Conservation (phyloP, 2,113 vertebrate genomes). For the Misgurnus mizolepis region DNA sequence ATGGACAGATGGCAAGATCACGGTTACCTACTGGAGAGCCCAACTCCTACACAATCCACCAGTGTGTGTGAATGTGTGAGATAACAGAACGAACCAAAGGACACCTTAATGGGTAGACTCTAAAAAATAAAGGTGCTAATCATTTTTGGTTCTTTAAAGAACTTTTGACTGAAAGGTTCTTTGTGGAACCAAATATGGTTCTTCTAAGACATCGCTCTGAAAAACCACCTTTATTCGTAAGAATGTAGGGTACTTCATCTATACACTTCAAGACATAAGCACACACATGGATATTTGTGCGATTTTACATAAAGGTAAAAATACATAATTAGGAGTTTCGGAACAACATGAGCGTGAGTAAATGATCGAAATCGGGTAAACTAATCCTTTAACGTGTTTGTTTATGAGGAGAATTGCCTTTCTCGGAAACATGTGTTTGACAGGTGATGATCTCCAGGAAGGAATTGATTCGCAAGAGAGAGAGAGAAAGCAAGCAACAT, state of each 20-base stretch:
- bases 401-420: constrained; percentile 11
- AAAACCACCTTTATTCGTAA: too few species aligned
- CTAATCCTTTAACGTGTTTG: background rate
- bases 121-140: background rate
- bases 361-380: background rate
- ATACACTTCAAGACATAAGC: too few species aligned
- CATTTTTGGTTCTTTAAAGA: too few species aligned
- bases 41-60: constrained; percentile 48
- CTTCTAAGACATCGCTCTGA: too few species aligned
- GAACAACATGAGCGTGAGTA: too few species aligned
- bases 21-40: constrained; percentile 56
- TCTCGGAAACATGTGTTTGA: constrained; percentile 42
- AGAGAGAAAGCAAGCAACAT: constrained; percentile 45
- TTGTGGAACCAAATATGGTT: too few species aligned
- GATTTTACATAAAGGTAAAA: too few species aligned
- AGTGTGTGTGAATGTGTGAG: constrained; percentile 31
- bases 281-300: too few species aligned
- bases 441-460: constrained; percentile 46
- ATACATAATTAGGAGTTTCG: too few species aligned
- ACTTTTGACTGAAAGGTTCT: too few species aligned
- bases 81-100: background rate
- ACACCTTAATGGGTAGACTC: background rate
- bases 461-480: constrained; percentile 39
- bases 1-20: constrained; percentile 61
- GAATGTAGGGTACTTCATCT: too few species aligned